Base-by-base conservation (phyloP, 2,888 invertebrate species). In the Sphinx pinastri region DNA sequence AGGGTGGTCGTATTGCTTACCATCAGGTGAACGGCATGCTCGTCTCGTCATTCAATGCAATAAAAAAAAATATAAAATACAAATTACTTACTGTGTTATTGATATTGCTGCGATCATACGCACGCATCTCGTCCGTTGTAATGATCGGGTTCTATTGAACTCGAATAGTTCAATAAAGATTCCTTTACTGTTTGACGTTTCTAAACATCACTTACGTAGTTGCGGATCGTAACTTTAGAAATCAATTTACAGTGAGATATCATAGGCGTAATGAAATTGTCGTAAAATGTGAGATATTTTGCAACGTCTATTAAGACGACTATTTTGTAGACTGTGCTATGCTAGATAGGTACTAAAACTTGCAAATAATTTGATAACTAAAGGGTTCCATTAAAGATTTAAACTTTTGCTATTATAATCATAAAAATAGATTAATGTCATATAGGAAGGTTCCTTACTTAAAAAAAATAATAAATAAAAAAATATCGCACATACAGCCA, bases 131-230 rank as follows among this genome's bases (percentile, higher is more conserved):
- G 47, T 13, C 19, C 19, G 19, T 25, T 19, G 19, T 63, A 47
- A 47, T 49, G 13, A 49, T 47, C 13, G 49, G 63, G 19, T 19
- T 47, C 63, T 49, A 63, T 71, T 72, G 72, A 72, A 74, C 69
- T 74, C 74, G 71, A 76, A 77, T 74, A 71, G 72, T 74, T 76
- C 77, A 74, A 81, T 82, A 82, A 83, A 82, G 58, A 74, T 69
- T 70, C 72, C 74, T 80, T 79, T 77, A 82, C 77, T 77, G 74
- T 78, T 77, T 73, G 74, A 75, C 73, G 76, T 78, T 76, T 79
- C 74, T 72, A 76, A 75, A 79, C 79, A 75, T 73, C 75, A 77
- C 75, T 47, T 60, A 16, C 19, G 63, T 47, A 63, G 13, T 63
- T 8, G 13, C 47, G 71, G 57, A 69, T 69, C 67, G 70, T 60